phyloP scores from a whole-genome alignment of 2,888 invertebrate species.

The Oconnorella tubifera region DNA sequence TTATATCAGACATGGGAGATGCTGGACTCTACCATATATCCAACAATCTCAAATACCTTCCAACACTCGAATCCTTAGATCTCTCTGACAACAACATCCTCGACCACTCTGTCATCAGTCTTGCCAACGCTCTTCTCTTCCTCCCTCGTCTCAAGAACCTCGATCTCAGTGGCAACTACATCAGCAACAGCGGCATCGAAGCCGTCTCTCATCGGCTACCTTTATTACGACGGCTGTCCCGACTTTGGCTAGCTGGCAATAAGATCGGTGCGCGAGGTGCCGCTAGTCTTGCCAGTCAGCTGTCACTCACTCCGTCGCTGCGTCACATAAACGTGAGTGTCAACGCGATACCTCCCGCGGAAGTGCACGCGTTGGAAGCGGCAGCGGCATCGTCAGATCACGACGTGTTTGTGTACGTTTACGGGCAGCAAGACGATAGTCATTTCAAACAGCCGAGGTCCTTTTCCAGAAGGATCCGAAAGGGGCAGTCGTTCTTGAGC shows the following conservation, averaged over 20 bases:
- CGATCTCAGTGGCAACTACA: slow-evolving; percentile 29
- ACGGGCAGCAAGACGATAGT: too few relatives aligned
- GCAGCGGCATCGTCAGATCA: too few relatives aligned
- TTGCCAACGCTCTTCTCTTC: slow-evolving; percentile 19
- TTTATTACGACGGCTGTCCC: not conserved
- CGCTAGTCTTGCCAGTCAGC: not conserved
- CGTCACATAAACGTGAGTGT: not conserved
- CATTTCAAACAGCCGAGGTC: too few relatives aligned
- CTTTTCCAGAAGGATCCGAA: too few relatives aligned
- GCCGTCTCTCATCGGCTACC: slow-evolving; percentile 21
- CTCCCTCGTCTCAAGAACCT: slow-evolving; percentile 29
- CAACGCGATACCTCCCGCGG: not conserved
- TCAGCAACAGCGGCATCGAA: slow-evolving; percentile 27
- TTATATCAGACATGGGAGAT: slow-evolving; percentile 22
- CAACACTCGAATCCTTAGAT: slow-evolving; percentile 32
- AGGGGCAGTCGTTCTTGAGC: too few relatives aligned
- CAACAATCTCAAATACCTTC: slow-evolving; percentile 26
- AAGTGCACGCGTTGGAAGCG: not conserved
- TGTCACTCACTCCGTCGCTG: not conserved
- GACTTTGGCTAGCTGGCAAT: not conserved
- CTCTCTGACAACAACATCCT: slow-evolving; percentile 29
- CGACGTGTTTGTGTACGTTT: too few relatives aligned
- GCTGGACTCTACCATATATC: slow-evolving; percentile 20
- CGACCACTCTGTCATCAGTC: slow-evolving; percentile 21
- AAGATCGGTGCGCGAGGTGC: not conserved